These are phyloP conservation scores for Oxystoma pomonae DNA, from an alignment of 2,888 invertebrate genomes.

Conservation along the genomic window DNA sequence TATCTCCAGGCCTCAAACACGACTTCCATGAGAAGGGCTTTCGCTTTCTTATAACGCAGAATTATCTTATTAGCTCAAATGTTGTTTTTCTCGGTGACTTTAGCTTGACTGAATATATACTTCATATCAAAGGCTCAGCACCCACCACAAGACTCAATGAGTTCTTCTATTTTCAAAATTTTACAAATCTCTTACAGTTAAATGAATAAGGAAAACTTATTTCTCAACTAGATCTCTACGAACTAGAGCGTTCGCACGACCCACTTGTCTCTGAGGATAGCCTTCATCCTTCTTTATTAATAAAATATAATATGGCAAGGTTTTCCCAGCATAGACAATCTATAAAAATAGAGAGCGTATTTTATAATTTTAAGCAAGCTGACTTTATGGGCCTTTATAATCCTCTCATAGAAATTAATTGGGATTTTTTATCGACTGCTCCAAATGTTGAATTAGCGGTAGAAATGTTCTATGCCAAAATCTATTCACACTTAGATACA, in stretches of 20 bases:
- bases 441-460: not conserved
- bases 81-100: not conserved
- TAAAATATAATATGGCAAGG: not conserved
- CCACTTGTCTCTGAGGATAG: not conserved
- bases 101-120: not conserved
- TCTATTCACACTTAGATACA: not conserved
- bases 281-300: not conserved
- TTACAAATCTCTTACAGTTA: not conserved
- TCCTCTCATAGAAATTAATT: not conserved
- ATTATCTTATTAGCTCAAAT: not conserved
- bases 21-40: not conserved
- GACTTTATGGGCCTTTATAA: not conserved
- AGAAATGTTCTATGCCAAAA: not conserved
- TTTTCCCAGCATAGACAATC: not conserved
- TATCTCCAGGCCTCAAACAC: not conserved
- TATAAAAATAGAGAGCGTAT: not conserved
- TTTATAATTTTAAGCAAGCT: not conserved
- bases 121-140: not conserved
- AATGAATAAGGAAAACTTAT: not conserved
- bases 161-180: not conserved
- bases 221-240: not conserved
- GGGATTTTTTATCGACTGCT: no score
- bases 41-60: not conserved
- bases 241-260: not conserved
- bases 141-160: not conserved